These are phyloP conservation scores for Rhineura floridana DNA, from an alignment of 2,113 vertebrate species.

Conservation along the genomic window DNA sequence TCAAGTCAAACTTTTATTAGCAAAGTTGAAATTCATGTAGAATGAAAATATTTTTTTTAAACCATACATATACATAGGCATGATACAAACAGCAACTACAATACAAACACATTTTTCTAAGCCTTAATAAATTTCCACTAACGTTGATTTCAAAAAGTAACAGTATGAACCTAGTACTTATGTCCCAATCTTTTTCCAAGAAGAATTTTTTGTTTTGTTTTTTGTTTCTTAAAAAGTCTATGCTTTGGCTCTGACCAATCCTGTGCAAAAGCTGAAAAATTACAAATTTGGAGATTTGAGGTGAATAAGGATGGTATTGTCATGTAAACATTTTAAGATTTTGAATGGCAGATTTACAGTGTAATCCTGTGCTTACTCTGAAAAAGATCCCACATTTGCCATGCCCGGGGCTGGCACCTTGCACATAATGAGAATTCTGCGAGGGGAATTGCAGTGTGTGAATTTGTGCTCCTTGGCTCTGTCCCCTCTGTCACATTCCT, in stretches of 20 bases:
- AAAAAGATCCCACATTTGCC: background rate
- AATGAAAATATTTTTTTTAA: slow-evolving; percentile 75
- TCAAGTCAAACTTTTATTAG: slow-evolving; percentile 81
- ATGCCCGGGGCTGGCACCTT: background rate
- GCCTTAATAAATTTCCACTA: slow-evolving; percentile 64
- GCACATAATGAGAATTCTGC: background rate
- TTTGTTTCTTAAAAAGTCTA: slow-evolving; percentile 17
- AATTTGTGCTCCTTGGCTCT: too few species aligned
- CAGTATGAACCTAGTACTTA: slow-evolving; percentile 43
- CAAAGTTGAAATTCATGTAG: slow-evolving; percentile 76
- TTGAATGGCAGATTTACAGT: slow-evolving; percentile 7
- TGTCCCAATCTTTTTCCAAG: slow-evolving; percentile 54
- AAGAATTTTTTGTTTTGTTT: slow-evolving; percentile 37
- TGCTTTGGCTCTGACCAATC: slow-evolving; percentile 68
- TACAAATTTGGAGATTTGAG: slow-evolving; percentile 44
- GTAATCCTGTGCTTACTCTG: background rate
- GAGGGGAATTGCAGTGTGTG: too few species aligned
- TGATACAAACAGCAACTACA: slow-evolving; percentile 77
- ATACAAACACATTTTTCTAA: slow-evolving; percentile 73
- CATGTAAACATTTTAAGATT: slow-evolving; percentile 29
- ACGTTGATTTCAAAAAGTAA: slow-evolving; percentile 65
- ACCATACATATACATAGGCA: slow-evolving; percentile 71
- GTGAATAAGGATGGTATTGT: slow-evolving; percentile 3
- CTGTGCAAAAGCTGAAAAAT: slow-evolving; percentile 45
- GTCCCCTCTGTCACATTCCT: too few species aligned